Percentiles rank a stretch among this genome's conserved stretches.
Conservation (phyloP, 2,888 invertebrate species). For the Amorpha juglandis region DNA sequence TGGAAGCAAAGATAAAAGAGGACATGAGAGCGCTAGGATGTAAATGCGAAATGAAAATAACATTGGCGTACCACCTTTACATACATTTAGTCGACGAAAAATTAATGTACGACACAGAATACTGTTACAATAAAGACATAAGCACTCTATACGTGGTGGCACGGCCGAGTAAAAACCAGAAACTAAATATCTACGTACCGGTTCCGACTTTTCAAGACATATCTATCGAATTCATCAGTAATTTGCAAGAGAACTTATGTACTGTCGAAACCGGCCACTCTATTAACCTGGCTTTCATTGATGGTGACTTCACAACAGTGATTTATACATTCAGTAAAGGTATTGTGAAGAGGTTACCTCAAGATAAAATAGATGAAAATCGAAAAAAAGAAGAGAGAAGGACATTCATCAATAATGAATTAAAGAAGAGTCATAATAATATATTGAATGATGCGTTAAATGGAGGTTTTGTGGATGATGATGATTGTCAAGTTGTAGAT, state of each 20-base stretch:
- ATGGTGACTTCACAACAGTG: slow-evolving; percentile 74
- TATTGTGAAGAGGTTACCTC: slow-evolving; percentile 56
- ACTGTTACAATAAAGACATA: slow-evolving; percentile 74
- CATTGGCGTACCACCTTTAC: slow-evolving; percentile 72
- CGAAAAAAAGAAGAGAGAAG: slow-evolving; percentile 63
- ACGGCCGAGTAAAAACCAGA: slow-evolving; percentile 64
- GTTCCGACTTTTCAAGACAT: slow-evolving; percentile 62
- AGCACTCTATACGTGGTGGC: slow-evolving; percentile 75
- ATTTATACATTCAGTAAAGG: slow-evolving; percentile 76
- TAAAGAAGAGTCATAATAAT: slow-evolving; percentile 60
- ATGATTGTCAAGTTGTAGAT: slow-evolving; percentile 63
- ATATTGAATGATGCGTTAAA: slow-evolving; percentile 71
- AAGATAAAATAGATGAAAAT: slow-evolving; percentile 52
- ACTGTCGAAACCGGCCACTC: slow-evolving; percentile 72
- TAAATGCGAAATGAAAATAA: slow-evolving; percentile 64
- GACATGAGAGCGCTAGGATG: slow-evolving; percentile 78
- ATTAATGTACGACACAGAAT: slow-evolving; percentile 78
- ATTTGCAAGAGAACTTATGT: slow-evolving; percentile 74
- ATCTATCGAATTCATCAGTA: slow-evolving; percentile 63
- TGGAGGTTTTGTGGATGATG: slow-evolving; percentile 73
- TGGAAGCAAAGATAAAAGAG: slow-evolving; percentile 72
- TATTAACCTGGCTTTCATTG: slow-evolving; percentile 73
- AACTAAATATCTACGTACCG: slow-evolving; percentile 76
- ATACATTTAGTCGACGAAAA: slow-evolving; percentile 75
- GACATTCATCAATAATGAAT: slow-evolving; percentile 69